These are phyloP conservation scores for Tricholauxania praeusta DNA, from an alignment of 2,888 invertebrate genomes.

Conservation along the genomic window DNA sequence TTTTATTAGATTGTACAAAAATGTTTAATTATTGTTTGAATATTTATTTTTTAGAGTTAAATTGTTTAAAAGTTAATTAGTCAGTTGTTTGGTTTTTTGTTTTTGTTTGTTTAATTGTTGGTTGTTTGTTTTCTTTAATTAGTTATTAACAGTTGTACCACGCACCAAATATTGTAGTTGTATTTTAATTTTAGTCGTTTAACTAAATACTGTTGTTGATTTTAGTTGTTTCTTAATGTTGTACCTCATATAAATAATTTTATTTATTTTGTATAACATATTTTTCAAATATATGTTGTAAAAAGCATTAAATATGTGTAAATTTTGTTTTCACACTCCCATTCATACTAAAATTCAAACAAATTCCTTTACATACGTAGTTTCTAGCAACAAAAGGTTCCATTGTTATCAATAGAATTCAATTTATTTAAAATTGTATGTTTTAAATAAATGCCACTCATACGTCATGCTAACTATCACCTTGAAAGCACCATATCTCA, in stretches of 20 bases:
- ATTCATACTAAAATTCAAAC: background rate
- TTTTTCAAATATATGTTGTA: slow-evolving; percentile 36
- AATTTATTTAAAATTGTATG: too few species aligned
- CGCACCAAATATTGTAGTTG: slow-evolving; percentile 2
- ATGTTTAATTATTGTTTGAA: slow-evolving; percentile 39
- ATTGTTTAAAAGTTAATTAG: slow-evolving; percentile 11
- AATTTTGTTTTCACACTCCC: slow-evolving; percentile 6
- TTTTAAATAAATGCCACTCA: too few species aligned
- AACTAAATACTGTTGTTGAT: slow-evolving; percentile 10
- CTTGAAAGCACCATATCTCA: too few species aligned
- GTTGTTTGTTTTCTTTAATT: slow-evolving; percentile 12
- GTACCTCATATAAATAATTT: slow-evolving; percentile 43
- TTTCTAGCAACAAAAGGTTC: too few species aligned
- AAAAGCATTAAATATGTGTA: slow-evolving; percentile 65
- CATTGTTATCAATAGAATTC: too few species aligned
- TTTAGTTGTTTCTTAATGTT: slow-evolving; percentile 7
- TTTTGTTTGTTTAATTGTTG: slow-evolving; percentile 11
- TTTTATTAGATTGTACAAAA: slow-evolving; percentile 52
- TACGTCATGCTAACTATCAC: too few species aligned
- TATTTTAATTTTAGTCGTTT: slow-evolving; percentile 48
- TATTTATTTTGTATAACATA: slow-evolving; percentile 1
- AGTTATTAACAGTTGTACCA: slow-evolving; percentile 18
- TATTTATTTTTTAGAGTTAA: slow-evolving; percentile 14
- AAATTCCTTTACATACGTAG: too few species aligned
- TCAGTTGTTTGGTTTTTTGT: slow-evolving; percentile 26